Conservation (phyloP, 2,113 vertebrate species). For the Rissa tridactyla region DNA sequence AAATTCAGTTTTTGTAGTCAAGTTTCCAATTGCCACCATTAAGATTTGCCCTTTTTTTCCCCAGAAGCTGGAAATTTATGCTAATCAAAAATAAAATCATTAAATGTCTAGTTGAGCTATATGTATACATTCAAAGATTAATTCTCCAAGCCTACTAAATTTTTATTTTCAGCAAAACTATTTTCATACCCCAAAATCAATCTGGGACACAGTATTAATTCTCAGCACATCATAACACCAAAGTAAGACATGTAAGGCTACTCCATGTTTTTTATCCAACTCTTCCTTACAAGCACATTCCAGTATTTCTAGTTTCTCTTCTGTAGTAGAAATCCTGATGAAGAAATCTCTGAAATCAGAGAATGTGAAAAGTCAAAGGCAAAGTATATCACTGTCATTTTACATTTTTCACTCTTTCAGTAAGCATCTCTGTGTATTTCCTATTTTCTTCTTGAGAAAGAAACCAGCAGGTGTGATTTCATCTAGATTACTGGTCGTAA, state of each 20-base stretch:
- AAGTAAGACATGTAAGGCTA: neutral
- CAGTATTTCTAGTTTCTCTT: neutral
- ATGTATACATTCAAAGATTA: neutral
- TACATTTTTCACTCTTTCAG: neutral
- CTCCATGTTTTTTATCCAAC: neutral
- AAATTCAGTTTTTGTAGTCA: neutral
- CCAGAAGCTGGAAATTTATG: neutral
- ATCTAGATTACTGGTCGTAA: neutral
- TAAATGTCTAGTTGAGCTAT: neutral
- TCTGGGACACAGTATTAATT: neutral
- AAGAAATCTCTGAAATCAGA: neutral
- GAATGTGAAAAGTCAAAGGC: neutral
- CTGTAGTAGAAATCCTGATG: neutral
- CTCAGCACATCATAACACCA: neutral
- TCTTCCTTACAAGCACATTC: neutral
- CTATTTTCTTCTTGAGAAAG: neutral
- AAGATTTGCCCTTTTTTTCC: neutral
- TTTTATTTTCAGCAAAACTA: neutral
- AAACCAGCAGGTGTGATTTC: neutral
- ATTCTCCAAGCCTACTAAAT: neutral
- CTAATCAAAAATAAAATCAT: neutral
- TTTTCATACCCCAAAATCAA: neutral
- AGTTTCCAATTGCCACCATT: neutral
- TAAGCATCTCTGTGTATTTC: neutral
- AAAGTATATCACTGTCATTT: neutral